Evolutionary conservation across 2,888 invertebrate species (phyloP).

Genomic region (Trichopria drosophilae): DNA sequence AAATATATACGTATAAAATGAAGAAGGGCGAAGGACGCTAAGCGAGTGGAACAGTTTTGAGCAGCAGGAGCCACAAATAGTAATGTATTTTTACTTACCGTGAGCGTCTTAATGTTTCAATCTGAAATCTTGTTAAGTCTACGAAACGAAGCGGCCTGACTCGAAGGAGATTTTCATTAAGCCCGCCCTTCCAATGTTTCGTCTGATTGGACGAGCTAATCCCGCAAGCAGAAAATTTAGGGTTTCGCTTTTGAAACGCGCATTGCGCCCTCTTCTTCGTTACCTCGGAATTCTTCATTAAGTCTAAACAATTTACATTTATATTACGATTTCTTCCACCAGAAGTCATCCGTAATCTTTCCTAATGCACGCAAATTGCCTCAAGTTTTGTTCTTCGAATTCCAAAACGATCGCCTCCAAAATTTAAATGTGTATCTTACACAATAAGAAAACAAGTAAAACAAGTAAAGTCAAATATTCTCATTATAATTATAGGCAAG

Average conservation of each 20-base stretch:
- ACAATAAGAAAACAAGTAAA: too few species aligned
- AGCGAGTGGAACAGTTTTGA: too few species aligned
- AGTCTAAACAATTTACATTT: background rate
- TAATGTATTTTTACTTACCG: too few species aligned
- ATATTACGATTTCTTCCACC: too few species aligned
- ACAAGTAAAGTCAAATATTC: too few species aligned
- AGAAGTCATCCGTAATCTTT: too few species aligned
- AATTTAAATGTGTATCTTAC: too few species aligned
- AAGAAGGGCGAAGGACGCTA: too few species aligned
- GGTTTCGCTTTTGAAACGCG: conserved; percentile 40
- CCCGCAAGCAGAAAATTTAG: conserved; percentile 50
- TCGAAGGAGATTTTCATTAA: conserved; percentile 58
- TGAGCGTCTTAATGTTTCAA: conserved; percentile 48
- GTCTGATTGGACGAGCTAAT: conserved; percentile 56
- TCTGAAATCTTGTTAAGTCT: conserved; percentile 42
- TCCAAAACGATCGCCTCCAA: too few species aligned
- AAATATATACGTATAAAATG: too few species aligned
- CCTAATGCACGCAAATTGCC: background rate
- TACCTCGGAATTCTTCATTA: conserved; percentile 3
- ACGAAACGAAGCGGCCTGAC: conserved; percentile 35
- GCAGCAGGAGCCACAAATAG: too few species aligned
- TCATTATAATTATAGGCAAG: too few species aligned
- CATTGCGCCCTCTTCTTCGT: conserved; percentile 19
- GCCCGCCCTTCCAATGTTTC: conserved; percentile 58
- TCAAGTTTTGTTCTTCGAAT: background rate